A percentile compares a stretch with the other conserved stretches of the same genome.
These are phyloP conservation scores for Vulpes ferrilata DNA, from an alignment of 2,113 vertebrate genomes.

Conservation along the genomic window DNA sequence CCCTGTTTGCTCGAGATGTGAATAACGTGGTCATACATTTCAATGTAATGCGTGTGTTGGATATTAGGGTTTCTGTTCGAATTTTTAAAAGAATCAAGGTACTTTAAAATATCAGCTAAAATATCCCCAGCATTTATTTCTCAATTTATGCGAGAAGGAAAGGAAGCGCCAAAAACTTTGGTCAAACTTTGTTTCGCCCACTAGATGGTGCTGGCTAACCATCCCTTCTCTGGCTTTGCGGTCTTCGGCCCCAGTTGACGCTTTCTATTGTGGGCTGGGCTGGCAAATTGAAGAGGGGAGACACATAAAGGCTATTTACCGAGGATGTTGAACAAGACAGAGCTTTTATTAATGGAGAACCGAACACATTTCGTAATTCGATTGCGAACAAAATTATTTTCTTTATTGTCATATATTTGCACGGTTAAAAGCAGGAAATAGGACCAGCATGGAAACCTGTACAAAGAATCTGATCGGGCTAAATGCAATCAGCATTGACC, in stretches of 20 bases:
- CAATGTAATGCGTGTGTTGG: not conserved
- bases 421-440: constrained; percentile 64
- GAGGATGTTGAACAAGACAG: constrained; percentile 62
- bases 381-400: constrained; percentile 71
- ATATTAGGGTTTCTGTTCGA: not conserved
- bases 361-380: constrained; percentile 67
- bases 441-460: constrained; percentile 28
- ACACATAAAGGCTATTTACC: constrained; percentile 62
- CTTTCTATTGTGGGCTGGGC: constrained; percentile 44
- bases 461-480: not conserved
- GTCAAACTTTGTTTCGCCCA: constrained; percentile 61
- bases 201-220: constrained; percentile 83
- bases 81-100: not conserved
- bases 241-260: not conserved
- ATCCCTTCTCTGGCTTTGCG: not conserved
- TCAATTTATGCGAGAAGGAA: not conserved
- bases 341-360: constrained; percentile 64
- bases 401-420: constrained; percentile 69
- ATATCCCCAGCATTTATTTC: not conserved
- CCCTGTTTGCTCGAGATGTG: not conserved
- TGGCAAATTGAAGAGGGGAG: constrained; percentile 34
- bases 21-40: not conserved
- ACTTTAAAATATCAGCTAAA: not conserved
- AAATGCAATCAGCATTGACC: constrained; percentile 41
- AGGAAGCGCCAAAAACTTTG: not conserved